Percentiles rank a stretch among this genome's conserved stretches.
Conservation (phyloP, 2,113 vertebrate genomes). For the Myxocyprinus asiaticus region DNA sequence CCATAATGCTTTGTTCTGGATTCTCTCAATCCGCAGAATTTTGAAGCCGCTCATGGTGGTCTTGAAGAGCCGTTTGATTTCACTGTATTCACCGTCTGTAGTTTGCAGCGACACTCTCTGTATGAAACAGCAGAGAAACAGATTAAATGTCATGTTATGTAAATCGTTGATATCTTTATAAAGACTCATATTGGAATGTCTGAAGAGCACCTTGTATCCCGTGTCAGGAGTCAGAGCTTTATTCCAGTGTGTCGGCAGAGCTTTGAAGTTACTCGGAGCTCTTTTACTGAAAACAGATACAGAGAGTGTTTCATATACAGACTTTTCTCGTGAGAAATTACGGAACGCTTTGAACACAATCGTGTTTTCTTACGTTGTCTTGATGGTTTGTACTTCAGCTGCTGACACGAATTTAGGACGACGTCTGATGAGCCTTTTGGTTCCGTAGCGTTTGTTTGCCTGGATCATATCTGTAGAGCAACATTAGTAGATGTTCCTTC, state of each 20-base stretch:
- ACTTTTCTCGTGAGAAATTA: neutral
- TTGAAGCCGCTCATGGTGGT: slow-evolving; percentile 64
- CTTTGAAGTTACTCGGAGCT: slow-evolving; percentile 20
- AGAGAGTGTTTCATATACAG: neutral
- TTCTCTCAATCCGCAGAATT: slow-evolving; percentile 64
- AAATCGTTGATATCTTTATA: no score
- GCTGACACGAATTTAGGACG: slow-evolving; percentile 56
- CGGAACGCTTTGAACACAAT: neutral
- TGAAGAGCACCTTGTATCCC: slow-evolving; percentile 65
- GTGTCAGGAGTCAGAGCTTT: slow-evolving; percentile 59
- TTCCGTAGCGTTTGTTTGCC: slow-evolving; percentile 50
- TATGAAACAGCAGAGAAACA: neutral
- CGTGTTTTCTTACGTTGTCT: slow-evolving; percentile 46
- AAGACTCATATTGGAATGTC: no score
- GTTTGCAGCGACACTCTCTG: slow-evolving; percentile 59
- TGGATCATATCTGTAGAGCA: slow-evolving; percentile 59
- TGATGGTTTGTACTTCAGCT: slow-evolving; percentile 44
- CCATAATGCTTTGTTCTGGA: slow-evolving; percentile 76
- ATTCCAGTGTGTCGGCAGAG: slow-evolving; percentile 70
- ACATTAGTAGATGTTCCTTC: no score
- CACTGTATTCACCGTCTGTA: slow-evolving; percentile 60
- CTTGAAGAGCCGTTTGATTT: slow-evolving; percentile 63
- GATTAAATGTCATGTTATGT: no score
- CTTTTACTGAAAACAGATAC: slow-evolving; percentile 52
- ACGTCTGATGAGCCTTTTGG: slow-evolving; percentile 50